Base-by-base conservation (phyloP, 2,888 invertebrate species). In the Caenorhabditis imperialis region DNA sequence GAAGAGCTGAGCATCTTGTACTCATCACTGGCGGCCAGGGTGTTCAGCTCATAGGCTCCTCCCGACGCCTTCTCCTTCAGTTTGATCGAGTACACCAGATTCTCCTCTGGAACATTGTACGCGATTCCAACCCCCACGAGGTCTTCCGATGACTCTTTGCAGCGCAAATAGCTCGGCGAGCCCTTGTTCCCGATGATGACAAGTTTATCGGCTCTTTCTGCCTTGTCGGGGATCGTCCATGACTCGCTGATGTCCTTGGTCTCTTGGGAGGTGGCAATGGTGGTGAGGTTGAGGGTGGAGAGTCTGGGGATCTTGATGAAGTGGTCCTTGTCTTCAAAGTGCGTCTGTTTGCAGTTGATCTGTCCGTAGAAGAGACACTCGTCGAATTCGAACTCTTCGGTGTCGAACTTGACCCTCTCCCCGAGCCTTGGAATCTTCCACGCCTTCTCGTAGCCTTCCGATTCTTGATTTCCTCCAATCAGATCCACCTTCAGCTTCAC, bases 301-400 rank as follows among this genome's bases (percentile, higher is more conserved):
- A 22, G 23, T 62, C 84, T 48, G 3, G 76, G 23, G 30, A 86
- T 79, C 1, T 14, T 37, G 27, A 60, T 48, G 16, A 55, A 48
- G 5, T 27, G 40, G 1, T 78, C 77, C 8, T 71, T 51, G 12
- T 86, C 85, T 30, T 81, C 76, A 20, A 75, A 77, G 30, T 50
- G 38, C 4, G 60, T 61, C 42, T 69, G 77, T 40, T 69, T 72
- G 57, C 69, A 75, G 37, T 74, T 81, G 37, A 86, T 67, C 47
- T 85, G 78, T 18, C 82, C 85, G 51, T 83, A 85, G 45, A 87
- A 57, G 2, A 79, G 53, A 27, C 82, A 78, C 27, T 81, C 77
- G 38, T 86, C 85, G 38, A 80, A 83, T 45, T 81, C 86, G 38
- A 75, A 84, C 63, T 86, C 87, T 50, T 85, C 84, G 0, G 62